A percentile compares a stretch with the other conserved stretches of the same genome.
Conservation (phyloP, 1,140 invertebrate genomes). For the Helicoverpa zea region DNA sequence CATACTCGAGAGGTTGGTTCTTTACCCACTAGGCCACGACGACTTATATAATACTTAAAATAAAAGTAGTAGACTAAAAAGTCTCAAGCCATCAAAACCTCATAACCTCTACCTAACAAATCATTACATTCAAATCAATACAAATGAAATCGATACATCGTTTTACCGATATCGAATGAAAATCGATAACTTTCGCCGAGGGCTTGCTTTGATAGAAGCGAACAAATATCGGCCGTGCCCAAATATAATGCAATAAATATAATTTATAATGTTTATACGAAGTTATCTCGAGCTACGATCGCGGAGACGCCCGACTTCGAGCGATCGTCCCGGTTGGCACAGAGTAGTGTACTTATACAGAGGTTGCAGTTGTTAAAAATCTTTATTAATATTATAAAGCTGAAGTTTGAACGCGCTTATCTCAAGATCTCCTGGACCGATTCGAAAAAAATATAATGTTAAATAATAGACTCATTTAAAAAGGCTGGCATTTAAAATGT, state of each 20-base stretch:
- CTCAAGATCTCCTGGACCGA: no score
- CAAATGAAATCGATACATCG: slow-evolving; percentile 45
- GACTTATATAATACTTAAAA: no score
- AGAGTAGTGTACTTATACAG: slow-evolving; percentile 61
- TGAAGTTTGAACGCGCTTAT: no score
- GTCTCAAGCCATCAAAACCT: no score
- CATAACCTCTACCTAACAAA: slow-evolving; percentile 13
- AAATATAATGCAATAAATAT: slow-evolving; percentile 85
- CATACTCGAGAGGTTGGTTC: no score
- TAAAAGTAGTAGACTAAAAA: no score
- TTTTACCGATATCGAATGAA: slow-evolving; percentile 33
- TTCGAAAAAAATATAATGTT: no score
- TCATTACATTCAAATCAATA: slow-evolving; percentile 34
- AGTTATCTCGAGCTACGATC: slow-evolving; percentile 76
- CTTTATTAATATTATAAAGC: no score
- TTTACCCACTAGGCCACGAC: no score
- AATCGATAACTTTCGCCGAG: slow-evolving; percentile 51
- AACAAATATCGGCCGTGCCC: slow-evolving; percentile 76
- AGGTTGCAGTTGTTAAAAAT: slow-evolving; percentile 45
- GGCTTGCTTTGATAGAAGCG: slow-evolving; percentile 76
- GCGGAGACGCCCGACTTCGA: slow-evolving; percentile 71
- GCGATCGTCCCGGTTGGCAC: slow-evolving; percentile 49
- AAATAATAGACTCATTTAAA: no score
- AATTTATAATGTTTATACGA: slow-evolving; percentile 83
- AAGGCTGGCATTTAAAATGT: no score